A percentile compares a stretch with the other conserved stretches of the same genome.
phyloP scores from a whole-genome alignment of 2,797 vertebrate species.

The Peromyscus melanophrys region DNA sequence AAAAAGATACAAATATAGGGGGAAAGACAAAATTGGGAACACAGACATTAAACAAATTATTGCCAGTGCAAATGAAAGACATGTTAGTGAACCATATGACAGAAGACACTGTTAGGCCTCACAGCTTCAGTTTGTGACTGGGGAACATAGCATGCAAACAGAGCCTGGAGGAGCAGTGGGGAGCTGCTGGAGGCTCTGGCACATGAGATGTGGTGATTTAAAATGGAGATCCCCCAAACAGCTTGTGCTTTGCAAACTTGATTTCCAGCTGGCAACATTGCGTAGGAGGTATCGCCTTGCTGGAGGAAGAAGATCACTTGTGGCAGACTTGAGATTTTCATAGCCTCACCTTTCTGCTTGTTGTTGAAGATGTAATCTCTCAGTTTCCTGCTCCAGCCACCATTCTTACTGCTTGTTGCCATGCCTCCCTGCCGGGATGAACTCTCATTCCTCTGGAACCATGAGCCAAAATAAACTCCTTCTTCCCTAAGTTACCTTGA shows the following conservation, averaged over 20 bases:
- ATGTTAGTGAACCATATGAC: not conserved
- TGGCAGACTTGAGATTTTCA: not conserved
- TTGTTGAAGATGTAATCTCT: not conserved
- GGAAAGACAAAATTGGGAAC: not conserved
- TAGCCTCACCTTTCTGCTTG: not conserved
- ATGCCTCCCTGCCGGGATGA: not conserved
- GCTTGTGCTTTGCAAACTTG: not conserved
- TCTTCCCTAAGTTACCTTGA: not conserved
- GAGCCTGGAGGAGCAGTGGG: not conserved
- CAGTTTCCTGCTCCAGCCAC: fast-evolving
- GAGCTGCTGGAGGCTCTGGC: fast-evolving
- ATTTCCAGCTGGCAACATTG: not conserved
- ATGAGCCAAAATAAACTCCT: too few species aligned
- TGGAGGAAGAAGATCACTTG: not conserved
- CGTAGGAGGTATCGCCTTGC: not conserved
- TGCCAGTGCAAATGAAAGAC: not conserved
- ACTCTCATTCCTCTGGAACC: not conserved
- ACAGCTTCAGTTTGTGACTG: not conserved
- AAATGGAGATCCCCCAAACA: not conserved
- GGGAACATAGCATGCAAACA: not conserved
- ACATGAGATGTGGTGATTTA: not conserved
- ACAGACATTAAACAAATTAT: not conserved
- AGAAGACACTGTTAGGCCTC: not conserved
- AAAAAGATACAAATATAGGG: not conserved
- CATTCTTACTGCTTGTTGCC: not conserved